phyloP scores from a whole-genome alignment of 2,113 vertebrate genomes.

The Microcebus murinus region DNA sequence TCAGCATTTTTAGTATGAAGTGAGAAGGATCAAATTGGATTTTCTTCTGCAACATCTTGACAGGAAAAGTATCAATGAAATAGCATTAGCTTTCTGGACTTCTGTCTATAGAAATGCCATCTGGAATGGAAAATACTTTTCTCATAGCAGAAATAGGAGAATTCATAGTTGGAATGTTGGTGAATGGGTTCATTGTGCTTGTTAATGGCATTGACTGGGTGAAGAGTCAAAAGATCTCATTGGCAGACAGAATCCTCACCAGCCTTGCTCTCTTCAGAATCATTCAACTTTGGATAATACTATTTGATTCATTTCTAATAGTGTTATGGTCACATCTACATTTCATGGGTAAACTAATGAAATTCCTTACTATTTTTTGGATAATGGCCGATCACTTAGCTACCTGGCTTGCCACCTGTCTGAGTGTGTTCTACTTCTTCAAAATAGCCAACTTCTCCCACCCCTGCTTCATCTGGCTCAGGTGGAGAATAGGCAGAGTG shows the following conservation, averaged over 20 bases:
- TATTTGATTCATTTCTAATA: background rate
- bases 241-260: background rate
- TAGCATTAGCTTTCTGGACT: background rate
- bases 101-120: background rate
- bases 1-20: background rate
- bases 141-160: background rate
- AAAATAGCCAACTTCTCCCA: conserved; percentile 30
- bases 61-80: background rate
- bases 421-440: conserved; percentile 55
- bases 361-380: background rate
- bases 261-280: conserved; percentile 35
- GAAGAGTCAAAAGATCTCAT: background rate
- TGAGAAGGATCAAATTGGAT: background rate
- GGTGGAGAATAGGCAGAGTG: background rate
- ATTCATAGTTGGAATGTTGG: background rate
- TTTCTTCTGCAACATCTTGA: background rate
- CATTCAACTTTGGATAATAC: background rate
- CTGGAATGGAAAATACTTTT: background rate
- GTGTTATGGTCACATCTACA: background rate
- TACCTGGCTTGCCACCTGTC: conserved; percentile 3
- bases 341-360: background rate
- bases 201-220: background rate
- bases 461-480: conserved; percentile 40
- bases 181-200: background rate
- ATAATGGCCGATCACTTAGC: background rate